A percentile compares a stretch with the other conserved stretches of the same genome.
phyloP scores from a whole-genome alignment of 2,797 vertebrate genomes.

The Myotis daubentonii region DNA sequence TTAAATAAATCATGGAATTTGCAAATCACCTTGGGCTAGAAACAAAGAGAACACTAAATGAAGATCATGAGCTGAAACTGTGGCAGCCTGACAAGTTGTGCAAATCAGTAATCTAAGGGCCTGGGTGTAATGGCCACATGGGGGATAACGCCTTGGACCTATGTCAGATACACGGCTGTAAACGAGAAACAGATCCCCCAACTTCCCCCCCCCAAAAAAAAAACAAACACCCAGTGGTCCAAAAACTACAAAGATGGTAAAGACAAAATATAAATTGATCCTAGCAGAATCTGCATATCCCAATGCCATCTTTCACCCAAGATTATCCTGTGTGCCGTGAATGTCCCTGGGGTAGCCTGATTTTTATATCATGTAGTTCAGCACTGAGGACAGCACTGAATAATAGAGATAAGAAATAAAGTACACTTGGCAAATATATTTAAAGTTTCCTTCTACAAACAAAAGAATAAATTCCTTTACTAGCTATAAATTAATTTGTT shows the following conservation, averaged over 20 bases:
- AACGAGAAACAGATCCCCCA: not conserved
- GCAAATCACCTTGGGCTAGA: not conserved
- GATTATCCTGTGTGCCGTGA: not conserved
- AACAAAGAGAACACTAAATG: not conserved
- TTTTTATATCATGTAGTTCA: not conserved
- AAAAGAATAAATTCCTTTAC: not conserved
- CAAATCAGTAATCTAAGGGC: not conserved
- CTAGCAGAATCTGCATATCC: not conserved
- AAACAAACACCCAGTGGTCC: not conserved
- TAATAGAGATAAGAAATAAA: not conserved
- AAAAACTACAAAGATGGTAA: not conserved
- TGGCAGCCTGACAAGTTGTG: not conserved
- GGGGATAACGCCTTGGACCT: not conserved
- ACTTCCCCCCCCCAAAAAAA: accelerated
- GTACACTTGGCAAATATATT: not conserved
- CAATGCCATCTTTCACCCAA: not conserved
- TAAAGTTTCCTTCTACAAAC: not conserved
- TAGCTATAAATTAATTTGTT: not conserved
- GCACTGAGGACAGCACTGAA: not conserved
- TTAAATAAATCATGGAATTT: not conserved
- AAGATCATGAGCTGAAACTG: not conserved
- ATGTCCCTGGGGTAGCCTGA: not conserved
- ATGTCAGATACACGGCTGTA: not conserved
- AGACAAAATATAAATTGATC: not conserved
- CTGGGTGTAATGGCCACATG: not conserved